phyloP scores from a whole-genome alignment of 1,140 invertebrate genomes.

The Meteorus sp. region DNA sequence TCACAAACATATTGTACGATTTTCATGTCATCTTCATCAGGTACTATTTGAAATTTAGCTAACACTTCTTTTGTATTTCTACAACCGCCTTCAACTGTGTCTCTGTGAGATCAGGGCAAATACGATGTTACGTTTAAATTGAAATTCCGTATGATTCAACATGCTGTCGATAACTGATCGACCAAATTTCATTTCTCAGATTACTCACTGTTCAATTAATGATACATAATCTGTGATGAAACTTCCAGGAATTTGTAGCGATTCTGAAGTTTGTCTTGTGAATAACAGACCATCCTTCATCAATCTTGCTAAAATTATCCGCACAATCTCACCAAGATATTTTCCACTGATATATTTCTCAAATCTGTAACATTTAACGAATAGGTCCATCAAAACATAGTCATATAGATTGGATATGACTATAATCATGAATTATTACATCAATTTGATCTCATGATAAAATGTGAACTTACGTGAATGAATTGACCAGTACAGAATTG shows the following conservation, averaged over 20 bases:
- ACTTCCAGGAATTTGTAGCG: slow-evolving; percentile 54
- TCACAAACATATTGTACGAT: slow-evolving; percentile 79
- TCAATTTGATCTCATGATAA: not conserved
- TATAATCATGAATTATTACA: not conserved
- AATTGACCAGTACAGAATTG: slow-evolving; percentile 61
- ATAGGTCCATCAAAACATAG: not conserved
- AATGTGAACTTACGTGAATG: slow-evolving; percentile 58
- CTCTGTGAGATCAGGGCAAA: slow-evolving; percentile 45
- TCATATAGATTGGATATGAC: not conserved
- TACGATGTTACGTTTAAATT: slow-evolving; percentile 1
- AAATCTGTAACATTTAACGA: slow-evolving; percentile 55
- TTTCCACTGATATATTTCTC: slow-evolving; percentile 72
- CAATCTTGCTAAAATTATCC: slow-evolving; percentile 62
- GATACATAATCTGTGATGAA: slow-evolving; percentile 75
- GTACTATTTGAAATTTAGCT: slow-evolving; percentile 54
- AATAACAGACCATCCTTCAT: slow-evolving; percentile 63
- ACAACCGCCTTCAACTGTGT: slow-evolving; percentile 50
- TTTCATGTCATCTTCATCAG: slow-evolving; percentile 67
- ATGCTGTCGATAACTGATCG: not conserved
- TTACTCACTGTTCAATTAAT: slow-evolving; percentile 69
- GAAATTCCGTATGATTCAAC: not conserved
- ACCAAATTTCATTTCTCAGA: not conserved
- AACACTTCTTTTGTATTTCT: slow-evolving; percentile 55
- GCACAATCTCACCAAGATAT: slow-evolving; percentile 68
- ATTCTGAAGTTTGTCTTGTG: slow-evolving; percentile 50